Percentiles rank a stretch among this genome's conserved stretches.
phyloP scores from a whole-genome alignment of 1,140 invertebrate genomes.

The Steinernema khuongi region DNA sequence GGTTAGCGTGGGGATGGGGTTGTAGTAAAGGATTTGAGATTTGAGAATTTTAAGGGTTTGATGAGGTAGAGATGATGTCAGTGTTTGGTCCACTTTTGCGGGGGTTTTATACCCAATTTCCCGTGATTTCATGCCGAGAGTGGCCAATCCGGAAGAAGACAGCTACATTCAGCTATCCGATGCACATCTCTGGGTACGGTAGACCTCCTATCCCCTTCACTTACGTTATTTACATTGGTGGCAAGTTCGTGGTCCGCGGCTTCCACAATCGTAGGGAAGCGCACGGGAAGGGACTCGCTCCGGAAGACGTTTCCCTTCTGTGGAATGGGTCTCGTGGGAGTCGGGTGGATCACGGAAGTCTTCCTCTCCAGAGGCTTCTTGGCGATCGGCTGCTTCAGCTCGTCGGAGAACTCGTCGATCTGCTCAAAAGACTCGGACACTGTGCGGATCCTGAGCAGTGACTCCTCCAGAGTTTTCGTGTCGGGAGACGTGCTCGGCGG shows the following conservation, averaged over 20 bases:
- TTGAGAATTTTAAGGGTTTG: too few species aligned
- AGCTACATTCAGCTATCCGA: too few species aligned
- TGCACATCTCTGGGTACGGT: too few species aligned
- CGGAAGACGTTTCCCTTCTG: slow-evolving; percentile 10
- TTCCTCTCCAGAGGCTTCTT: background rate
- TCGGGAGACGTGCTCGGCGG: background rate
- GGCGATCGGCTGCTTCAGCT: slow-evolving; percentile 1
- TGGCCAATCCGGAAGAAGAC: too few species aligned
- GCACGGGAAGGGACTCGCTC: background rate
- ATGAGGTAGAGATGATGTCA: too few species aligned
- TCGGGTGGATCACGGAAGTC: background rate
- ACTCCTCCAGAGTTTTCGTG: background rate
- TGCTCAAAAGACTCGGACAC: slow-evolving; percentile 3
- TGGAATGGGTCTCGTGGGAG: background rate
- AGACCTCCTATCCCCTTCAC: too few species aligned
- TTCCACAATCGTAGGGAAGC: background rate
- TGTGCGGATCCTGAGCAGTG: background rate
- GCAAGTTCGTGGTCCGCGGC: background rate
- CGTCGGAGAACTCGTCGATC: slow-evolving; percentile 12
- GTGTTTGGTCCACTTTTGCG: too few species aligned
- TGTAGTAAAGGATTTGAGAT: too few species aligned
- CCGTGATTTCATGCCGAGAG: too few species aligned
- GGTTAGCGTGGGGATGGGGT: background rate
- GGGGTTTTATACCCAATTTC: too few species aligned
- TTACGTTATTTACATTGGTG: background rate